These are phyloP conservation scores for Andrena chrysosceles DNA, from an alignment of 2,888 invertebrate species.

Conservation along the genomic window DNA sequence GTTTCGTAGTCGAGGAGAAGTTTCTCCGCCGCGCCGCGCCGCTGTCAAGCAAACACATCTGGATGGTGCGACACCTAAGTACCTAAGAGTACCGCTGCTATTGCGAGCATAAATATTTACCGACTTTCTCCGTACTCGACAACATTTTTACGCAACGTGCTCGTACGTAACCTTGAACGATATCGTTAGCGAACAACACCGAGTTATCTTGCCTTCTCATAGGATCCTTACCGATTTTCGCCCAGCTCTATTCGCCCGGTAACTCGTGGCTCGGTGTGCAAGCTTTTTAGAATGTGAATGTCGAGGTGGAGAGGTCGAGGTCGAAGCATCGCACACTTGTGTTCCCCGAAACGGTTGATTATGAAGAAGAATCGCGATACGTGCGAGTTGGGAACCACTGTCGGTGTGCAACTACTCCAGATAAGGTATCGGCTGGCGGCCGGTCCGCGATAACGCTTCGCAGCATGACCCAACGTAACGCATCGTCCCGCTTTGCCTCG, in stretches of 20 bases:
- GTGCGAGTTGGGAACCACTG: slow-evolving; percentile 79
- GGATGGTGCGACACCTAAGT: neutral
- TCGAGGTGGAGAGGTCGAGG: neutral
- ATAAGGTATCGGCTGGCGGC: slow-evolving; percentile 81
- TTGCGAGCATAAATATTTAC: too few relatives aligned
- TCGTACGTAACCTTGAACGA: neutral
- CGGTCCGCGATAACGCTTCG: slow-evolving; percentile 78
- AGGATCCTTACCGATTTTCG: neutral
- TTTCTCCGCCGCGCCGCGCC: too few relatives aligned
- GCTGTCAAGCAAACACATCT: neutral
- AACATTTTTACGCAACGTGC: too few relatives aligned
- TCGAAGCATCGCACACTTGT: neutral
- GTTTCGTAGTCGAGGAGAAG: neutral
- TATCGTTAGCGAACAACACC: neutral
- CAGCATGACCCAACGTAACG: slow-evolving; percentile 73
- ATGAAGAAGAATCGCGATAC: neutral
- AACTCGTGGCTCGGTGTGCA: too few relatives aligned
- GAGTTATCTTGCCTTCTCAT: neutral
- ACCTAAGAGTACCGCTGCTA: neutral
- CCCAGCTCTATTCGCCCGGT: neutral
- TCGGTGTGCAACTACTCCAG: slow-evolving; percentile 81
- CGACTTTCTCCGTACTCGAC: too few relatives aligned
- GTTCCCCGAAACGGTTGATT: slow-evolving; percentile 5
- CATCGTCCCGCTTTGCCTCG: slow-evolving; percentile 66
- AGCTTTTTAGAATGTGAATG: neutral